phyloP scores from a whole-genome alignment of 2,113 vertebrate species.

The Patagioenas fasciata region DNA sequence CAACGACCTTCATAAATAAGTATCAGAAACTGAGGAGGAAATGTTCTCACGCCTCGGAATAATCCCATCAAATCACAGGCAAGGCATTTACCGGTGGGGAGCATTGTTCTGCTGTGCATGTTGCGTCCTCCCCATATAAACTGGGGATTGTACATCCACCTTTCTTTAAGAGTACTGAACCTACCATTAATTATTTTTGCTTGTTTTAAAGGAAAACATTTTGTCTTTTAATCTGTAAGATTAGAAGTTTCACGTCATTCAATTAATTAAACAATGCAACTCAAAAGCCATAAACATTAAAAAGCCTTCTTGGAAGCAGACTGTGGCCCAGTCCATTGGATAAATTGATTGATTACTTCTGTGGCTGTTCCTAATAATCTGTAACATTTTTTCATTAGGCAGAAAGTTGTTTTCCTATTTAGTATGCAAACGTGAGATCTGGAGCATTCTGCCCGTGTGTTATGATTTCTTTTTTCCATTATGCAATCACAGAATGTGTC shows the following conservation, averaged over 20 bases:
- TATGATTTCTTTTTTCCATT: constrained; percentile 53
- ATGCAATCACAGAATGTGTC: constrained; percentile 43
- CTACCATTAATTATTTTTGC: constrained; percentile 30
- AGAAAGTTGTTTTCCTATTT: constrained; percentile 70
- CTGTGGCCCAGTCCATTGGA: constrained; percentile 24
- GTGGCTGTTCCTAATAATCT: constrained; percentile 65
- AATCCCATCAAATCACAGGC: neutral
- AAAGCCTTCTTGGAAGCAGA: constrained; percentile 58
- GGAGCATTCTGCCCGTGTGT: constrained; percentile 38
- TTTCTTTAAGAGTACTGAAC: constrained; percentile 52
- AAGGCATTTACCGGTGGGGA: neutral
- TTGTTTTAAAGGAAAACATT: constrained; percentile 34
- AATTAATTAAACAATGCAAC: constrained; percentile 56
- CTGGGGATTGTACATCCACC: neutral
- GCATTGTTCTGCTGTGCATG: neutral
- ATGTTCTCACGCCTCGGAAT: constrained; percentile 31
- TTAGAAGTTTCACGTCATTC: neutral
- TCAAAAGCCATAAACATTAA: constrained; percentile 38
- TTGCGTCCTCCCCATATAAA: constrained; percentile 1
- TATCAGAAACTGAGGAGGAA: constrained; percentile 9
- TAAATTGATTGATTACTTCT: constrained; percentile 65
- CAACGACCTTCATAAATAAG: constrained; percentile 19
- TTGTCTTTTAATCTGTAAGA: constrained; percentile 31
- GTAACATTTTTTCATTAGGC: constrained; percentile 70
- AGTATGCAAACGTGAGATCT: constrained; percentile 54